Percentiles rank a stretch among this genome's conserved stretches.
phyloP scores from a whole-genome alignment of 2,113 vertebrate species.

The Gavia stellata region DNA sequence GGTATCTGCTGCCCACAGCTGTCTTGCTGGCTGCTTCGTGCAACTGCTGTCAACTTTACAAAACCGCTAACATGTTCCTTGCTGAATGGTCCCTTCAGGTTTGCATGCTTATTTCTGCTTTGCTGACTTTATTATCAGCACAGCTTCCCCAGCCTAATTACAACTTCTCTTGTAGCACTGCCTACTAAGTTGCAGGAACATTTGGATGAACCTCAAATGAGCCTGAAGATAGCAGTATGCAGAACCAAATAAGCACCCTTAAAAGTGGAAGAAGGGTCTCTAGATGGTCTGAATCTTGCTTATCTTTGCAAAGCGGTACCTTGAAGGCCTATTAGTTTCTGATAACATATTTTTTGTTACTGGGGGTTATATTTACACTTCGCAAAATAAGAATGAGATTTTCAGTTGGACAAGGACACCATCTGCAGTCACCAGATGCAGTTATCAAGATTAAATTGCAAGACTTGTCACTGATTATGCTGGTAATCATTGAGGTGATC shows the following conservation, averaged over 20 bases:
- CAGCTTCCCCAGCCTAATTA: slow-evolving; percentile 24
- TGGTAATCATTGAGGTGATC: slow-evolving; percentile 38
- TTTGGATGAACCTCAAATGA: background rate
- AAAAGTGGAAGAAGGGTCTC: background rate
- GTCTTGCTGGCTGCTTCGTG: background rate
- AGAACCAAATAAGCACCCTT: background rate
- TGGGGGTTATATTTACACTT: background rate
- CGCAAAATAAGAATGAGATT: background rate
- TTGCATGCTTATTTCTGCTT: slow-evolving; percentile 12
- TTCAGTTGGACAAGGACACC: background rate
- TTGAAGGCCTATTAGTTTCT: background rate
- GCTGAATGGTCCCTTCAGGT: background rate
- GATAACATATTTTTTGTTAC: background rate
- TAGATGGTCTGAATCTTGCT: background rate
- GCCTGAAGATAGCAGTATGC: background rate
- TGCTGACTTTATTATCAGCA: slow-evolving; percentile 29
- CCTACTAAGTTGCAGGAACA: background rate
- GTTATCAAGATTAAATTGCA: slow-evolving; percentile 34
- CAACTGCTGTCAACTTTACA: background rate
- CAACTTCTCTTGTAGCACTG: background rate
- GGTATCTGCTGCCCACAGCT: background rate
- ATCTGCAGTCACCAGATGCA: slow-evolving; percentile 49
- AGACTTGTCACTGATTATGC: slow-evolving; percentile 26
- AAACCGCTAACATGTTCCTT: background rate
- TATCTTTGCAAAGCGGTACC: background rate